These are phyloP conservation scores for Drosophila pseudoobscura DNA, from an alignment of 1,140 invertebrate genomes.

Conservation along the genomic window DNA sequence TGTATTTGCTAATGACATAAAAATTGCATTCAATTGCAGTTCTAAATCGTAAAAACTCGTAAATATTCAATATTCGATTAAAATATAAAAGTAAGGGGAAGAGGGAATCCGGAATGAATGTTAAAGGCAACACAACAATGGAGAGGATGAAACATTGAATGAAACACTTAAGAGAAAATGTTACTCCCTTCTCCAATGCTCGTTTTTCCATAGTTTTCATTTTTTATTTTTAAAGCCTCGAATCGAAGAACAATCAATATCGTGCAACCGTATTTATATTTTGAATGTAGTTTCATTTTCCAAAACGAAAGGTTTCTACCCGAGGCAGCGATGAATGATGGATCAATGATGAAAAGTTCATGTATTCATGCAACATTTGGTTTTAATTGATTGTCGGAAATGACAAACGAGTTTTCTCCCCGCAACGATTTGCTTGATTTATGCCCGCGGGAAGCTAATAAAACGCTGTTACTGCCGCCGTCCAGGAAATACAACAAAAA, in stretches of 20 bases:
- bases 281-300: slow-evolving; percentile 49
- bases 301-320: slow-evolving; percentile 40
- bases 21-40: slow-evolving; percentile 55
- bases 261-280: slow-evolving; percentile 25
- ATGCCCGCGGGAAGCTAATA: slow-evolving; percentile 64
- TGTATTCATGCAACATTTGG: slow-evolving; percentile 80
- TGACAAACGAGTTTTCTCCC: slow-evolving; percentile 66
- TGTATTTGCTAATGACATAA: slow-evolving; percentile 27
- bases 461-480: slow-evolving; percentile 37
- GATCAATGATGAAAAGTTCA: slow-evolving; percentile 61
- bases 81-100: neutral
- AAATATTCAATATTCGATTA: slow-evolving; percentile 72
- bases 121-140: too few relatives aligned
- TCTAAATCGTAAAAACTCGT: slow-evolving; percentile 58
- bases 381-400: slow-evolving; percentile 79
- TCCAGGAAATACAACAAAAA: slow-evolving; percentile 58
- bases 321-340: slow-evolving; percentile 51
- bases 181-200: too few relatives aligned
- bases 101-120: too few relatives aligned
- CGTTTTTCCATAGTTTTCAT: too few relatives aligned
- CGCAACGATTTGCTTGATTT: slow-evolving; percentile 46
- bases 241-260: slow-evolving; percentile 11
- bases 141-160: too few relatives aligned
- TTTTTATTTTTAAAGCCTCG: too few relatives aligned
- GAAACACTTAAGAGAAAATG: too few relatives aligned